Evolutionary conservation across 2,113 vertebrate species (phyloP), one percentile per base, ranked within the genome.

Genomic region (Labeo rohita): DNA sequence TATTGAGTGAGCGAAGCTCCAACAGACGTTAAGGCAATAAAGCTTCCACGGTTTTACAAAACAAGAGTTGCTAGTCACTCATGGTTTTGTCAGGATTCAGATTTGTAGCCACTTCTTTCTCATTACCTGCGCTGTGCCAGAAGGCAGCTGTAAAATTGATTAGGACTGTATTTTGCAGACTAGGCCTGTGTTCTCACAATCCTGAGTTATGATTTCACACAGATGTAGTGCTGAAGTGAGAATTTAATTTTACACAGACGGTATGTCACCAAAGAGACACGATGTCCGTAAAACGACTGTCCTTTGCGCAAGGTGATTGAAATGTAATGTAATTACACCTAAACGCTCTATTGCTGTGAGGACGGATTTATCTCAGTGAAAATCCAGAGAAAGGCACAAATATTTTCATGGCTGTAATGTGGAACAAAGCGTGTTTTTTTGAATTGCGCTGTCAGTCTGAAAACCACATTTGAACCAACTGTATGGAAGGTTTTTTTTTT

Each of bases 1-100:
- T 88, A 88, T 82, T 70, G 84, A 86, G 86, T 66, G 23, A 70
- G 70, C 70, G 36, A 43, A 84, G 43, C 56, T 80, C 80, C 84
- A 82, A 72, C 47, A 75, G 18, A 86, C 6, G 39, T 88, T 84
- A 82, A 66, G 65, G 84, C 72, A 83, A 89, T 45, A 84, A 28
- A 82, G 68, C 59, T 18, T 45, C 63, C 75, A 16, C 18, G 39
- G 70, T 88, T 73, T 52, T 82, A 66, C 66, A 78, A 86, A 49
- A 84, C 66, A 88, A 59, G 52, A 73, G 65, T 83, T 82, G 61
- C 76, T 45, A 77, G 28, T 74, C 66, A 79, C 83, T 73, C 36
- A 56, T 50, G 13, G 23, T 77, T 87, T 76, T 82, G 49, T 77
- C 80, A 63, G 36, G 8, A 21, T 76, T 75, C 23, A 15, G 36